Evolutionary conservation across 1,140 invertebrate species (phyloP), one percentile per base, ranked within the genome.

Genomic region (Steinernema feltiae): DNA sequence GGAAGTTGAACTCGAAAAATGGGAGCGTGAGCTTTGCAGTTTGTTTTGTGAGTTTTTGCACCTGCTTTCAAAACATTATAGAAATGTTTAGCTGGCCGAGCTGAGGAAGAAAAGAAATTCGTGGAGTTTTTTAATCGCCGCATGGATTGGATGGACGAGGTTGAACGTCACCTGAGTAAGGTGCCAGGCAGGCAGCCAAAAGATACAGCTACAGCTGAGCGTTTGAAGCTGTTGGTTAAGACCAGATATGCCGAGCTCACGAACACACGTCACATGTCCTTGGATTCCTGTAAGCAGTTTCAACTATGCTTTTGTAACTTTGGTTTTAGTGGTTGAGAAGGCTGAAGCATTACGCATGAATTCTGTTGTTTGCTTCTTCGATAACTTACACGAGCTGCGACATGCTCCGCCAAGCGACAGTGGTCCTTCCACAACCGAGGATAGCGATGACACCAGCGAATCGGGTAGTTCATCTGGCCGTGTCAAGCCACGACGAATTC

Each of bases 101-200:
- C 15, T 63, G 53, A 12, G 3, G 53, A 63, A 21, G 53, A 63
- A 27, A 63, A 63, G 53, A 63, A 63, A 27, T 63, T 63, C 53
- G 53, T 63, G 15, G 53, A 63, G 12, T 63, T 63, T 21, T 63
- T 63, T 21, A 63, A 63, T 63, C 53, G 53, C 24, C 53, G 53
- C 53, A 63, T 63, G 53, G 53, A 63, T 7, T 63, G 53, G 53
- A 63, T 63, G 53, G 53, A 63, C 53, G 53, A 63, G 24, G 53
- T 63, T 27, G 53, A 63, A 63, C 53, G 53, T 63, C 53, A 63
- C 24, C 24, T 63, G 12, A 27, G 53, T 21, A 63, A 63, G 24
- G 53, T 63, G 12, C 53, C 53, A 3, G 53, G 53, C 53, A 12
- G 53, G 24, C 53, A 63, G 24, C 53, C 53, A 15, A 63, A 63